These are phyloP conservation scores for Drosophila mayaguana DNA, from an alignment of 2,888 invertebrate species.

Conservation along the genomic window DNA sequence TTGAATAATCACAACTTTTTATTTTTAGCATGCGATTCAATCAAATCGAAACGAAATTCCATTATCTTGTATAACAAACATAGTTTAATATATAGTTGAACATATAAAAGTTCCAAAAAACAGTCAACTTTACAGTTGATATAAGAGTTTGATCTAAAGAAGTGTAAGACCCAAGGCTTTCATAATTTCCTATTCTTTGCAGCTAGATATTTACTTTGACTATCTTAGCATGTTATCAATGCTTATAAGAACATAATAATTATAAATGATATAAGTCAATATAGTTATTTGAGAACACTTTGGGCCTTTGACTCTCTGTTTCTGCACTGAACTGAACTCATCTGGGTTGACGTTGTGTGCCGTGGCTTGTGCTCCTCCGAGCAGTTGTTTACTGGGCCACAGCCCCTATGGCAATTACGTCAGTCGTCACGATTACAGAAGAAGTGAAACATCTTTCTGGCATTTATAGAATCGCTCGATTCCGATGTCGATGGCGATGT, in stretches of 20 bases:
- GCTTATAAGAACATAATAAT: neutral
- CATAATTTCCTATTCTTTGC: neutral
- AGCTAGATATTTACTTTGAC: neutral
- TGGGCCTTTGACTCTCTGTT: neutral
- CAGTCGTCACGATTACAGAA: conserved; percentile 46
- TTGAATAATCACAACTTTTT: too few species aligned
- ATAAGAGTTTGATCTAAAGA: neutral
- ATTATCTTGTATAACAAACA: too few species aligned
- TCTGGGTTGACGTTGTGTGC: conserved; percentile 19
- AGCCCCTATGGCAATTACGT: conserved; percentile 62
- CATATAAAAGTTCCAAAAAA: neutral
- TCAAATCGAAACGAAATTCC: too few species aligned
- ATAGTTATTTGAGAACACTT: neutral
- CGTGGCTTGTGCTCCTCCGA: neutral
- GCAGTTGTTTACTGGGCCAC: conserved; percentile 34
- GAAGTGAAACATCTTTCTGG: conserved; percentile 55
- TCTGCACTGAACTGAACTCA: conserved; percentile 6
- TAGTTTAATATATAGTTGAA: too few species aligned
- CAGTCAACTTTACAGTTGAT: neutral
- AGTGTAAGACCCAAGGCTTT: neutral
- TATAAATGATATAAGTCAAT: neutral
- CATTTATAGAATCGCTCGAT: conserved; percentile 55
- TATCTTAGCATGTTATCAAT: neutral
- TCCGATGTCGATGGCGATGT: conserved; percentile 18
- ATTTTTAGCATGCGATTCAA: too few species aligned